phyloP scores from a whole-genome alignment of 2,113 vertebrate genomes.

The Vicugna pacos region DNA sequence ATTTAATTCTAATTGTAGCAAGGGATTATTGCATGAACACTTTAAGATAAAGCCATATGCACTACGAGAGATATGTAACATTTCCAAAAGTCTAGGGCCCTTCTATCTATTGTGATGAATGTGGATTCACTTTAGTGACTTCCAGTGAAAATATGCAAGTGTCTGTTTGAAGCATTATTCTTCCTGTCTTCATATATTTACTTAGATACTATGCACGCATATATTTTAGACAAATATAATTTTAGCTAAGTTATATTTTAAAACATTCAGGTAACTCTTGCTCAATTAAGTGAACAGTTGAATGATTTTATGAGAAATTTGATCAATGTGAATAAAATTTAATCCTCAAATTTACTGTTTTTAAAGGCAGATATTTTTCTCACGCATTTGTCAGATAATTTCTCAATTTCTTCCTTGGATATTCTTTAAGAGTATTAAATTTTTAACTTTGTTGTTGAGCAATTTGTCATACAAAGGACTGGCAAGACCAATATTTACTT shows the following conservation, averaged over 20 bases:
- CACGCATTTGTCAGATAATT: not conserved
- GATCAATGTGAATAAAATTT: not conserved
- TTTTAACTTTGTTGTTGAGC: not conserved
- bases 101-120: constrained; percentile 70
- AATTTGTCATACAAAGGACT: not conserved
- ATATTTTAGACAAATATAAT: not conserved
- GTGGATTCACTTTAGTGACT: constrained; percentile 72
- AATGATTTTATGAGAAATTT: not conserved
- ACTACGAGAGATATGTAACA: constrained; percentile 55
- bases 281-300: not conserved
- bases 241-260: constrained; percentile 29
- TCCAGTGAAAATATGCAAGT: constrained; percentile 41
- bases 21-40: not conserved
- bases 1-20: constrained; percentile 4
- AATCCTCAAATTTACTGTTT: not conserved
- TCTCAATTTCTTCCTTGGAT: not conserved
- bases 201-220: not conserved
- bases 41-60: not conserved
- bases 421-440: not conserved
- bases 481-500: not conserved
- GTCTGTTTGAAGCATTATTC: constrained; percentile 67
- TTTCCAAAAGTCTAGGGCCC: constrained; percentile 63
- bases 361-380: not conserved
- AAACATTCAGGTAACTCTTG: constrained; percentile 31
- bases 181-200: constrained; percentile 45